Percentiles rank a stretch among this genome's conserved stretches.
phyloP scores from a whole-genome alignment of 92 coral and sea anemone genomes.

The Chrysogorgia sp. region DNA sequence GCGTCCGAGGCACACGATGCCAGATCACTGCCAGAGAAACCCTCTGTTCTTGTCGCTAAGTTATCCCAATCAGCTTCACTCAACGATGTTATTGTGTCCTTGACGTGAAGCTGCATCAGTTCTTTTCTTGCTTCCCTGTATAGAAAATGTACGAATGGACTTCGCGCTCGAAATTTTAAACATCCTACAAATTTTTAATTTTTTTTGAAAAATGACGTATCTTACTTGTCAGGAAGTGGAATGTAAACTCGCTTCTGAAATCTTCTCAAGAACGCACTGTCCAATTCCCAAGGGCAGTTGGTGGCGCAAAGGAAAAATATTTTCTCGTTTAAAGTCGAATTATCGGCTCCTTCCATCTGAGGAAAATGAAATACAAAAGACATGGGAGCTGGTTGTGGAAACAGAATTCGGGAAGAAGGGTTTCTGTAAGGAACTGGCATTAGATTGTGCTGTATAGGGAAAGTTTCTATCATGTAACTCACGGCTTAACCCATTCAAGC shows the following conservation, averaged over 20 bases:
- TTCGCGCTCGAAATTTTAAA: not conserved
- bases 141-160: not conserved
- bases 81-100: slow-evolving; percentile 73
- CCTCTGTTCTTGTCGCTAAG: slow-evolving; percentile 76
- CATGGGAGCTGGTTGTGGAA: not conserved
- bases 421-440: not conserved
- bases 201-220: not conserved
- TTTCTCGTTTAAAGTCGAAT: slow-evolving; percentile 54
- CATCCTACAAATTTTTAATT: not conserved
- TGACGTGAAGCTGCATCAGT: slow-evolving; percentile 82
- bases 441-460: too few species aligned
- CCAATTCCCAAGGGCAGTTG: slow-evolving; percentile 99
- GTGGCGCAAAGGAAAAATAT: slow-evolving; percentile 95
- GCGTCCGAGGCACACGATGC: slow-evolving; percentile 96
- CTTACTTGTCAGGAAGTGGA: slow-evolving; percentile 92
- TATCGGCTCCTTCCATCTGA: slow-evolving; percentile 96
- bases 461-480: too few species aligned
- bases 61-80: slow-evolving; percentile 79
- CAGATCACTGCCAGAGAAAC: slow-evolving; percentile 95
- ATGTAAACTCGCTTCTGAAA: slow-evolving; percentile 96
- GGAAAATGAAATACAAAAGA: not conserved
- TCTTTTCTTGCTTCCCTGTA: slow-evolving; percentile 76
- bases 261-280: slow-evolving; percentile 90
- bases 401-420: not conserved
- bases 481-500: too few species aligned